A percentile compares a stretch with the other conserved stretches of the same genome.
These are phyloP conservation scores for Papilio polyxenes DNA, from an alignment of 1,140 invertebrate species.

Conservation along the genomic window DNA sequence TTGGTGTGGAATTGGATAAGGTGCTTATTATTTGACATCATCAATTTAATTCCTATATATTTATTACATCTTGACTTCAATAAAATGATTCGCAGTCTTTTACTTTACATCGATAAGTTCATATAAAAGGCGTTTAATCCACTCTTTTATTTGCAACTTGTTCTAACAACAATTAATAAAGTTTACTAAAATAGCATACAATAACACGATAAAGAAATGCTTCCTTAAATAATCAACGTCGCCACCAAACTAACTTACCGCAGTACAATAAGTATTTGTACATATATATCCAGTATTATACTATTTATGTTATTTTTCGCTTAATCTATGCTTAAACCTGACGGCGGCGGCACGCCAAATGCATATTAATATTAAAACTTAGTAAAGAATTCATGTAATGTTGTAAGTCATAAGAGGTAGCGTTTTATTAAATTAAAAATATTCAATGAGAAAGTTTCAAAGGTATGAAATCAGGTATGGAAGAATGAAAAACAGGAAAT, in stretches of 20 bases:
- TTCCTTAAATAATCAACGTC: slow-evolving; percentile 22
- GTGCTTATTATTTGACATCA: no score
- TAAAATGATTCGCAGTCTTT: no score
- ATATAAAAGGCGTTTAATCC: background rate
- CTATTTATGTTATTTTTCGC: slow-evolving; percentile 64
- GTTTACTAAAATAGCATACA: slow-evolving; percentile 24
- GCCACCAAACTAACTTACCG: slow-evolving; percentile 18
- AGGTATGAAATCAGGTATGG: no score
- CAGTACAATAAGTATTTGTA: slow-evolving; percentile 27
- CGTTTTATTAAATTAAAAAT: slow-evolving; percentile 37
- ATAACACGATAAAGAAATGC: slow-evolving; percentile 33
- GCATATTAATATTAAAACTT: slow-evolving; percentile 74
- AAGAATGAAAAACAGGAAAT: no score
- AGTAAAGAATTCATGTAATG: slow-evolving; percentile 55
- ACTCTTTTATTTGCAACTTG: background rate
- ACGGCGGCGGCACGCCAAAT: slow-evolving; percentile 64
- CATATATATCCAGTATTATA: slow-evolving; percentile 25
- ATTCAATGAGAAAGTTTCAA: background rate
- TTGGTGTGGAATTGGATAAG: background rate
- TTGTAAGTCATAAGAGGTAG: slow-evolving; percentile 45
- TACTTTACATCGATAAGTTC: background rate
- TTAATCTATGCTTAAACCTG: slow-evolving; percentile 66
- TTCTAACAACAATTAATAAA: background rate
- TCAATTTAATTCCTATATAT: background rate
- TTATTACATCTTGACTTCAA: no score